Percentiles rank a stretch among this genome's conserved stretches.
phyloP scores from a whole-genome alignment of 1,140 invertebrate species.

The Drosophila ogumai region DNA sequence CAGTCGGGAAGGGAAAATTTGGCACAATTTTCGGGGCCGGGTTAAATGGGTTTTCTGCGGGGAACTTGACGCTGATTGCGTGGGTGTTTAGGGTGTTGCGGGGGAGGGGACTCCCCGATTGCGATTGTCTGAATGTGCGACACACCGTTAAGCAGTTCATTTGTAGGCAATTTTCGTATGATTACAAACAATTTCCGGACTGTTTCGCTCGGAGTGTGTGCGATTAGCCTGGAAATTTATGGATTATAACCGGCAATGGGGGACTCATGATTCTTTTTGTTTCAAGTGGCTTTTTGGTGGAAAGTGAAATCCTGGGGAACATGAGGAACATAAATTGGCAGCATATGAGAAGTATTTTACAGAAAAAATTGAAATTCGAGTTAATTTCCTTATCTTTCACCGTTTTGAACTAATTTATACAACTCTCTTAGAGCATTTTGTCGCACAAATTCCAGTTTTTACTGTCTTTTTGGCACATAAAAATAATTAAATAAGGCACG shows the following conservation, averaged over 20 bases:
- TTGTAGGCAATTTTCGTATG: conserved; percentile 80
- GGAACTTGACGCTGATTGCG: conserved; percentile 9
- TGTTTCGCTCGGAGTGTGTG: conserved; percentile 35
- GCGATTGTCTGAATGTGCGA: conserved; percentile 62
- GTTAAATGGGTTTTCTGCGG: conserved; percentile 60
- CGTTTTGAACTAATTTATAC: conserved; percentile 50
- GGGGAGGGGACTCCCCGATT: conserved; percentile 31
- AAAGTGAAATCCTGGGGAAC: conserved; percentile 4
- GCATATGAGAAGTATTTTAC: not conserved
- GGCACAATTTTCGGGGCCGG: conserved; percentile 63
- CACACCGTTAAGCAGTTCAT: conserved; percentile 81
- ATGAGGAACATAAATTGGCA: conserved; percentile 56
- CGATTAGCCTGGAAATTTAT: conserved; percentile 76
- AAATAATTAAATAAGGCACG: conserved; percentile 75
- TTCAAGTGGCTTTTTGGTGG: conserved; percentile 22
- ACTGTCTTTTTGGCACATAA: conserved; percentile 54
- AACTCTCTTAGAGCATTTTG: conserved; percentile 46
- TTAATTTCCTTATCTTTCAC: conserved; percentile 11
- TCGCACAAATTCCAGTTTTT: conserved; percentile 45
- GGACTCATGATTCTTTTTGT: conserved; percentile 73
- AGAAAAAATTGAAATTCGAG: conserved; percentile 7
- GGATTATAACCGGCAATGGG: conserved; percentile 39
- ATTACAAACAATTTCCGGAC: conserved; percentile 69
- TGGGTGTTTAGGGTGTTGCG: not conserved
- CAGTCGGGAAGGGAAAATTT: conserved; percentile 57